Percentiles rank a stretch among this genome's conserved stretches.
phyloP scores from a whole-genome alignment of 2,888 invertebrate genomes.

The Dastarcus helophoroides region DNA sequence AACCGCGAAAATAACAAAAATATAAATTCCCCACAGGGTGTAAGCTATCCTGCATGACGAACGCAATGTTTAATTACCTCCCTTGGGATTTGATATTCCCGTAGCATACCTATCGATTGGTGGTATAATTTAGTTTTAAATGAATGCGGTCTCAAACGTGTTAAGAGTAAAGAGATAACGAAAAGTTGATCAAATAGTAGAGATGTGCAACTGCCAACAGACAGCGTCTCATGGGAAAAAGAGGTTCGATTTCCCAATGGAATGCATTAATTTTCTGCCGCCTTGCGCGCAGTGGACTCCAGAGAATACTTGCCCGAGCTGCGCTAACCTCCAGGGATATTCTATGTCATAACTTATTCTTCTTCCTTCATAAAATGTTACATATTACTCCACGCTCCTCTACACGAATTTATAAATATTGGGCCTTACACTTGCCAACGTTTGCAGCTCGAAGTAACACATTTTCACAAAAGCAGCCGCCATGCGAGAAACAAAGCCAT shows the following conservation, averaged over 20 bases:
- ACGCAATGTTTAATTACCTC: not conserved
- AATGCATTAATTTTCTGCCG: constrained; percentile 65
- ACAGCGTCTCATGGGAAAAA: constrained; percentile 33
- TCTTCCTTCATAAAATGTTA: constrained; percentile 32
- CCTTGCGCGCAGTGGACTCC: constrained; percentile 61
- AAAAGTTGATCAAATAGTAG: constrained; percentile 27
- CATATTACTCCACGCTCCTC: constrained; percentile 26
- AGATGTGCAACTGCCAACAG: constrained; percentile 30
- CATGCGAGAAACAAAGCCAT: too few species aligned
- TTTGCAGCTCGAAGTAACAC: too few species aligned
- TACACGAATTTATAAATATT: constrained; percentile 25
- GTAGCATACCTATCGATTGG: not conserved
- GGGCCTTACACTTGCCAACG: too few species aligned
- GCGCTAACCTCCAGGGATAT: constrained; percentile 28
- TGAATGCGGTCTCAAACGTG: constrained; percentile 16
- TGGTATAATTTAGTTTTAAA: too few species aligned
- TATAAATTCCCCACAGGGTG: too few species aligned
- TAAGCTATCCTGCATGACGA: not conserved
- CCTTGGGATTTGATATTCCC: not conserved
- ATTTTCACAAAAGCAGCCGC: too few species aligned
- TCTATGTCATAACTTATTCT: constrained; percentile 37
- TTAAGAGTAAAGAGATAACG: constrained; percentile 20
- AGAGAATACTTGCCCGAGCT: constrained; percentile 39
- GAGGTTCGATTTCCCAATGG: constrained; percentile 55
- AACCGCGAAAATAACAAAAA: too few species aligned